Evolutionary conservation across 2,113 vertebrate genomes (phyloP).

Genomic region (Pyrgilauda ruficollis): DNA sequence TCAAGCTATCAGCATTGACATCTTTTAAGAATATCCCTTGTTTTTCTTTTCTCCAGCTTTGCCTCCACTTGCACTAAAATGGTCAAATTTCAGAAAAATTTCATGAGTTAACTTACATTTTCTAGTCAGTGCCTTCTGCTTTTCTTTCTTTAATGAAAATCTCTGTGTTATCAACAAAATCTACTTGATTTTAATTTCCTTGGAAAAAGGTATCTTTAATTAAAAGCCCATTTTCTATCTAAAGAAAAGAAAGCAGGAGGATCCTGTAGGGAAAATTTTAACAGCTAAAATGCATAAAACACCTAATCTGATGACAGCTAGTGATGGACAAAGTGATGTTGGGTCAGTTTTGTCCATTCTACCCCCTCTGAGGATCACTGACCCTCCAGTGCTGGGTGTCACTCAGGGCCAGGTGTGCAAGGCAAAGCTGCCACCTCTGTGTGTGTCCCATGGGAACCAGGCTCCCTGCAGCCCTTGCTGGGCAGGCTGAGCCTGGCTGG

Average conservation of each 20-base stretch:
- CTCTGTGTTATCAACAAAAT: background rate
- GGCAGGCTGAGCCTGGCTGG: background rate
- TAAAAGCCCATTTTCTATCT: background rate
- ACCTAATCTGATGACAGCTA: background rate
- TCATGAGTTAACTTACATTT: background rate
- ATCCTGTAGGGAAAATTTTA: background rate
- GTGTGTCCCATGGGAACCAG: accelerated
- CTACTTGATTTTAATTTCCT: background rate
- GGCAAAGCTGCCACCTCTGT: accelerated
- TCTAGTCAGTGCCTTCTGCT: background rate
- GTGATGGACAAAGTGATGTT: background rate
- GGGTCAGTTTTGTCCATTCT: background rate
- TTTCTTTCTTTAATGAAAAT: background rate
- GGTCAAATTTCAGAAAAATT: background rate
- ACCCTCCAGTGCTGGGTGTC: background rate
- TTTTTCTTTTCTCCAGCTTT: background rate
- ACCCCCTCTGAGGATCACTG: background rate
- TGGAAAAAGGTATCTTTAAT: background rate
- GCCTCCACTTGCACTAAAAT: background rate
- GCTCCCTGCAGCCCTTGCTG: background rate
- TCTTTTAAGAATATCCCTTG: background rate
- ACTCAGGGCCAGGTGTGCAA: accelerated
- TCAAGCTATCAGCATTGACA: background rate
- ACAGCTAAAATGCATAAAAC: background rate
- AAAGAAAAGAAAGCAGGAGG: background rate